These are phyloP conservation scores for Chaenocephalus aceratus DNA, from an alignment of 2,113 vertebrate species.

Conservation along the genomic window DNA sequence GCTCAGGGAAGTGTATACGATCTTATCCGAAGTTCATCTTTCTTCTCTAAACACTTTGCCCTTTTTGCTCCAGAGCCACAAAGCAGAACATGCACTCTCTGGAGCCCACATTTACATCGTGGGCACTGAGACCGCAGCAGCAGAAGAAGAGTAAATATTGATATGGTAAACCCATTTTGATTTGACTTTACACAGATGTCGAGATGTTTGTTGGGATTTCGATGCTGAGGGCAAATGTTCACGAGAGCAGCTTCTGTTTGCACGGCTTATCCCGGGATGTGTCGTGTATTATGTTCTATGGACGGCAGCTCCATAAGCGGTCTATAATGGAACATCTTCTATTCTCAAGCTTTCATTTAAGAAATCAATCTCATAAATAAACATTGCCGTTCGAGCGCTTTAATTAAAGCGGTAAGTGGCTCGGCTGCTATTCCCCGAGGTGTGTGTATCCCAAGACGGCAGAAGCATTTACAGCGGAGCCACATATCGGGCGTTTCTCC, in stretches of 20 bases:
- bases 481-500: constrained; percentile 29
- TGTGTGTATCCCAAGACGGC: constrained; percentile 57
- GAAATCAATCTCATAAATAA: constrained; percentile 73
- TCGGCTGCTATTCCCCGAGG: constrained; percentile 53
- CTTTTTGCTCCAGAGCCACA: background rate
- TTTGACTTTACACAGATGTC: constrained; percentile 40
- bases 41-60: too few species aligned
- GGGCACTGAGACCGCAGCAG: constrained; percentile 1
- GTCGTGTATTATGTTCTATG: background rate
- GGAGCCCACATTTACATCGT: constrained; percentile 39
- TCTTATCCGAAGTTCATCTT: background rate
- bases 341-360: constrained; percentile 43
- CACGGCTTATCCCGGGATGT: background rate
- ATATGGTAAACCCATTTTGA: constrained; percentile 27
- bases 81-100: constrained; percentile 10
- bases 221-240: background rate
- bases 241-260: background rate
- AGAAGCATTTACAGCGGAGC: constrained; percentile 48
- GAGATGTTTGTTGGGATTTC: constrained; percentile 19
- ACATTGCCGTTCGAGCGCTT: constrained; percentile 60
- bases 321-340: constrained; percentile 15
- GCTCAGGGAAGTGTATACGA: background rate
- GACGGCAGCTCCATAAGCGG: background rate
- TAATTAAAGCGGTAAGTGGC: constrained; percentile 67
- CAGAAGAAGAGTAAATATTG: constrained; percentile 43